Evolutionary conservation across 2,797 vertebrate species (phyloP).

Genomic region (Varecia variegata): DNA sequence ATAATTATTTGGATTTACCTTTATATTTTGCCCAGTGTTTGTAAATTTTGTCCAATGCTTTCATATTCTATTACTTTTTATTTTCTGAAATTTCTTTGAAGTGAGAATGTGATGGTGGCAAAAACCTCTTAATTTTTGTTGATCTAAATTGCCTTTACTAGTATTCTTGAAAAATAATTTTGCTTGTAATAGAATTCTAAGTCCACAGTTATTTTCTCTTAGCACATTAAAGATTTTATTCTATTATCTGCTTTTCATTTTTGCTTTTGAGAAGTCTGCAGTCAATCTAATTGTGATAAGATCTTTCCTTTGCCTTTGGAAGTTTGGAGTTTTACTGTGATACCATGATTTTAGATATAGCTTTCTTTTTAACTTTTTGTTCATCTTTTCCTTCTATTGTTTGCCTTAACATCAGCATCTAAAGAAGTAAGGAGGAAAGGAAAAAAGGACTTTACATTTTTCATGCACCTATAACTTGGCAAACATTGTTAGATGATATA

Average conservation of each 20-base stretch:
- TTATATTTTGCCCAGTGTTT: not conserved
- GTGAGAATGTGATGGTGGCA: not conserved
- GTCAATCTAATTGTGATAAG: not conserved
- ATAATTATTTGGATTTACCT: not conserved
- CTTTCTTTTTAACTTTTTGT: not conserved
- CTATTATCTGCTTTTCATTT: not conserved
- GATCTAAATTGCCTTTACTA: not conserved
- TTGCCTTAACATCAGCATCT: not conserved
- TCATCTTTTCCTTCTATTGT: not conserved
- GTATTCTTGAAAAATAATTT: not conserved
- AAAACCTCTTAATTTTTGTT: not conserved
- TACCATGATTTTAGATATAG: not conserved
- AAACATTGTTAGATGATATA: not conserved
- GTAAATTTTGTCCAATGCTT: not conserved
- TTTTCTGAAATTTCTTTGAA: not conserved
- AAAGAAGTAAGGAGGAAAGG: not conserved
- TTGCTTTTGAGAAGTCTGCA: not conserved
- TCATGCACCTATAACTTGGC: not conserved
- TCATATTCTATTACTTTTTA: not conserved
- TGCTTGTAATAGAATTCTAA: not conserved
- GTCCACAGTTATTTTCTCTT: not conserved
- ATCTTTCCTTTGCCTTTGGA: not conserved
- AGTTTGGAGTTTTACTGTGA: not conserved
- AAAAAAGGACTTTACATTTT: not conserved
- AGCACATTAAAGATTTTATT: not conserved